These are phyloP conservation scores for Drosophila fungiperda DNA, from an alignment of 2,888 invertebrate species.

Conservation along the genomic window DNA sequence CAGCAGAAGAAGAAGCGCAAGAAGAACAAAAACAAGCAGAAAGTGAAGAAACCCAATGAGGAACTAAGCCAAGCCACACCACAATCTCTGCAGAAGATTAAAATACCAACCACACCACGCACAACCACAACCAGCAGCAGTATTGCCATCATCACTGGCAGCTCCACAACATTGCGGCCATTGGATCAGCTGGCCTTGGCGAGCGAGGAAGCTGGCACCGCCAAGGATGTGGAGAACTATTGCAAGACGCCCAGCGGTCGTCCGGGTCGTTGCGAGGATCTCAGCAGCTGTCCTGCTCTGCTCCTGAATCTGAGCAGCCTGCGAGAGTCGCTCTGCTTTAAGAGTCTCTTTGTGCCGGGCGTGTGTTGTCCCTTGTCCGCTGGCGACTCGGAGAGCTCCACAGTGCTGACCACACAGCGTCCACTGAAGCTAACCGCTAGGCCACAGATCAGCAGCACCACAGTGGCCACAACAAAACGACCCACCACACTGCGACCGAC, in stretches of 20 bases:
- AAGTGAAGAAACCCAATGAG: constrained; percentile 82
- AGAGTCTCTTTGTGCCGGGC: constrained; percentile 95
- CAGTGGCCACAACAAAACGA: constrained; percentile 82
- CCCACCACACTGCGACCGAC: constrained; percentile 74
- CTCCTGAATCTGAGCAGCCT: constrained; percentile 92
- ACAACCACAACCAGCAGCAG: constrained; percentile 60
- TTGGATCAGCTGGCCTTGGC: constrained; percentile 82
- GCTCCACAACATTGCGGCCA: constrained; percentile 50
- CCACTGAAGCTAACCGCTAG: constrained; percentile 81
- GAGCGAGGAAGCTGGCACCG: constrained; percentile 84
- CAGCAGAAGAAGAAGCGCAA: constrained; percentile 81
- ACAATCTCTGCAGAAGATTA: constrained; percentile 72
- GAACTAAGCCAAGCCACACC: constrained; percentile 35
- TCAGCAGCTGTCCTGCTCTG: constrained; percentile 94
- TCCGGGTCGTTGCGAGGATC: constrained; percentile 93
- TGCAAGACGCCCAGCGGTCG: constrained; percentile 94
- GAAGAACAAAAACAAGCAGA: constrained; percentile 82
- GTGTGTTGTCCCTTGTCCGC: constrained; percentile 92
- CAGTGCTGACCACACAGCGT: constrained; percentile 82
- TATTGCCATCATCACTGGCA: constrained; percentile 19
- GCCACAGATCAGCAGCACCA: constrained; percentile 69
- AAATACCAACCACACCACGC: constrained; percentile 74
- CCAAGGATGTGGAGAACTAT: constrained; percentile 87
- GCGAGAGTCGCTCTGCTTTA: constrained; percentile 95
- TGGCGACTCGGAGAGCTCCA: constrained; percentile 63